phyloP scores from a whole-genome alignment of 92 coral and sea anemone species.

The Phymanthus crucifer region DNA sequence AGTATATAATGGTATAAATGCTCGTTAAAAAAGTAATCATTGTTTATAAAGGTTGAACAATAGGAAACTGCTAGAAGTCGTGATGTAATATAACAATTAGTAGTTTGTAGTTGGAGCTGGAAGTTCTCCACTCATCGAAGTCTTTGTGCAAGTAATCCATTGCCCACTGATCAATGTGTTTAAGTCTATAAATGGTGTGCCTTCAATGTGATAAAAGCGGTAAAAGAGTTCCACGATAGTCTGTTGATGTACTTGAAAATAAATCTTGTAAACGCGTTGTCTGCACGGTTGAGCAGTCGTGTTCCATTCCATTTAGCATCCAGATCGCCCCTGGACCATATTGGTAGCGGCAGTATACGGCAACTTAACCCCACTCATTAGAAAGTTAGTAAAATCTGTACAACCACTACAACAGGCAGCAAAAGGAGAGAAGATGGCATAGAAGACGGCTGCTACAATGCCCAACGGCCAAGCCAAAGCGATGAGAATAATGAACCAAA shows the following conservation, averaged over 20 bases:
- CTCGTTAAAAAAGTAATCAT: neutral
- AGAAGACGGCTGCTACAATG: constrained; percentile 85
- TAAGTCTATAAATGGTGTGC: neutral
- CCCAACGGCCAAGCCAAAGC: constrained; percentile 93
- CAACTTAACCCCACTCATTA: constrained; percentile 79
- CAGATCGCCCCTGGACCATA: constrained; percentile 88
- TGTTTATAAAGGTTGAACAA: constrained; percentile 1
- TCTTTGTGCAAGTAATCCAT: neutral
- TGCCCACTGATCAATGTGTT: neutral
- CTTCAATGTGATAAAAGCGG: neutral
- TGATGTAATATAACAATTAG: neutral
- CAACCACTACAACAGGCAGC: constrained; percentile 92
- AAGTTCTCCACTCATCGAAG: neutral
- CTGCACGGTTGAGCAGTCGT: neutral
- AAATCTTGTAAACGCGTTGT: neutral
- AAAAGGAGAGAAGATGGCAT: constrained; percentile 92
- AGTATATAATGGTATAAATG: neutral
- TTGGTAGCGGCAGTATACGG: constrained; percentile 87
- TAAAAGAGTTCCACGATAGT: neutral
- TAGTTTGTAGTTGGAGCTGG: neutral
- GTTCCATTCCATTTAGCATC: constrained; percentile 52
- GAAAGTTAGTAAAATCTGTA: constrained; percentile 78
- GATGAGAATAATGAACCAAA: constrained; percentile 76
- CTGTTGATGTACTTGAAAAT: neutral
- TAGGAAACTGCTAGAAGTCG: neutral